Evolutionary conservation across 1,140 invertebrate species (phyloP).

Genomic region (Drosophila athabasca): DNA sequence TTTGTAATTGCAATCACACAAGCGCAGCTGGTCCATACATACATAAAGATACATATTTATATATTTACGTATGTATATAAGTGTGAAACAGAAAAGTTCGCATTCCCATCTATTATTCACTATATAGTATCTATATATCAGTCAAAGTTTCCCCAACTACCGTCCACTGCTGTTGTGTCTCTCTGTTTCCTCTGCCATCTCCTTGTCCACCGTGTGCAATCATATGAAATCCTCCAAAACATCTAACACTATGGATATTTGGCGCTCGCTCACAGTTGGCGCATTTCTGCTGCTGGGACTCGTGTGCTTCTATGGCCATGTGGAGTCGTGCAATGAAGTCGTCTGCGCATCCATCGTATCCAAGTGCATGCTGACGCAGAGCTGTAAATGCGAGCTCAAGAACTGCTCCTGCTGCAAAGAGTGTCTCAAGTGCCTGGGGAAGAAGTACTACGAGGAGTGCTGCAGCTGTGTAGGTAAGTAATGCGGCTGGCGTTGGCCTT

Average conservation of each 20-base stretch:
- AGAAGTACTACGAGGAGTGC: slow-evolving; percentile 95
- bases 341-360: slow-evolving; percentile 91
- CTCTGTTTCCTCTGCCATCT: neutral
- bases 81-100: slow-evolving; percentile 24
- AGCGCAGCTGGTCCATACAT: slow-evolving; percentile 17
- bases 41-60: slow-evolving; percentile 7
- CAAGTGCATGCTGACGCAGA: slow-evolving; percentile 97
- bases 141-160: no score
- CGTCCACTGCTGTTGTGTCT: no score
- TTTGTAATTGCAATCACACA: slow-evolving; percentile 56
- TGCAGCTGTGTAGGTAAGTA: slow-evolving; percentile 92
- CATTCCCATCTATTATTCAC: slow-evolving; percentile 26
- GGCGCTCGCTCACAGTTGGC: slow-evolving; percentile 69
- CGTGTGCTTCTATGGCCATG: slow-evolving; percentile 66
- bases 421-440: slow-evolving; percentile 94
- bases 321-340: slow-evolving; percentile 82
- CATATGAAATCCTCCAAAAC: slow-evolving; percentile 5
- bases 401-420: slow-evolving; percentile 97
- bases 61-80: no score
- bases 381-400: slow-evolving; percentile 96
- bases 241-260: slow-evolving; percentile 63
- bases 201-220: slow-evolving; percentile 19
- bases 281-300: slow-evolving; percentile 64
- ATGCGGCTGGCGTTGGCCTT: neutral
- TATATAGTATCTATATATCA: no score